Evolutionary conservation across 1,140 invertebrate genomes (phyloP).

Genomic region (Sitobion miscanthi): DNA sequence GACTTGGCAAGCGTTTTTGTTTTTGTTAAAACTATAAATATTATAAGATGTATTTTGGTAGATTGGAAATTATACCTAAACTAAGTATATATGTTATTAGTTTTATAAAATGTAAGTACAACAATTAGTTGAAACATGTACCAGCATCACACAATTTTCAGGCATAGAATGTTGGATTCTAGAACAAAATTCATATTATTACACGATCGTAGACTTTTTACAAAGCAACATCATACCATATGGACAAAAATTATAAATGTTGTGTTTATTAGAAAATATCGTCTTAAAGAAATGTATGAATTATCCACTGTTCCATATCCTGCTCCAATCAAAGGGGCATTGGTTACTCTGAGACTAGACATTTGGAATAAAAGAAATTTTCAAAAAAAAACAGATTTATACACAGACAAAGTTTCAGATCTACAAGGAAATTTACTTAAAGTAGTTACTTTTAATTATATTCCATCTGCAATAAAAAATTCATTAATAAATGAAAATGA

Average conservation of each 20-base stretch:
- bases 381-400: conserved; percentile 60
- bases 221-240: conserved; percentile 71
- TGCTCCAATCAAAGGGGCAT: conserved; percentile 64
- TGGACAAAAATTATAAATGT: conserved; percentile 80
- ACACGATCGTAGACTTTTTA: conserved; percentile 72
- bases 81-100: not conserved
- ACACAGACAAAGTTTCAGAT: conserved; percentile 67
- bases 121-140: not conserved
- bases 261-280: conserved; percentile 72
- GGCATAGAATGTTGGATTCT: conserved; percentile 73
- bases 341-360: conserved; percentile 68
- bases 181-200: conserved; percentile 73
- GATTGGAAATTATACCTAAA: not conserved
- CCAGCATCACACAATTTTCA: conserved; percentile 62
- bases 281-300: conserved; percentile 68
- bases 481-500: not conserved
- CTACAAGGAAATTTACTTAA: conserved; percentile 67
- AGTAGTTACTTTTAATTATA: conserved; percentile 73
- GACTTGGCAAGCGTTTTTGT: no score
- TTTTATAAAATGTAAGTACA: not conserved
- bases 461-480: conserved; percentile 68
- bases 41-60: not conserved
- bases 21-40: no score
- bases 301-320: conserved; percentile 77
- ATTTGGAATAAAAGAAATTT: conserved; percentile 70